Evolutionary conservation across 2,113 vertebrate species (phyloP), one percentile per base, ranked within the genome.

Genomic region (Sinocyclocheilus maitianheensis): DNA sequence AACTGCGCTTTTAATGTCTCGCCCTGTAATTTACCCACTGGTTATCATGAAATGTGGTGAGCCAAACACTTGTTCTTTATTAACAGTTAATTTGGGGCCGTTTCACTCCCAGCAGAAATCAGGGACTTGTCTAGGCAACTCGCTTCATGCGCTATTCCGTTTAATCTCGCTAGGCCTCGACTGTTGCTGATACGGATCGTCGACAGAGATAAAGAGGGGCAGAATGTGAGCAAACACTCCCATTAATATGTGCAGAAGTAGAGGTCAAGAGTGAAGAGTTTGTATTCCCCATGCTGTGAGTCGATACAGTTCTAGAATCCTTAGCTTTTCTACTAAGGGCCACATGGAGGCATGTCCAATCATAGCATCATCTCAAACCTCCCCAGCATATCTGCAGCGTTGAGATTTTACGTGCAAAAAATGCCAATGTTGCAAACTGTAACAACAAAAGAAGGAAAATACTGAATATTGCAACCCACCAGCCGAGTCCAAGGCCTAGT

Each of bases 291-390:
- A n/a, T 43, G 79, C 79, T 34, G 81, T 10, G 80, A 65, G 63
- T 81, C 24, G 1, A 71, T 55, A 37, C 46, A 71, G 46, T 55
- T 83, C 63, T 83, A 34, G 10, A 83, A 51, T 55, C 46, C 3
- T 69, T 67, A 4, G 58, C 60, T 46, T 43, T 81, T 81, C n/a
- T 14, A 26, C 43, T 51, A 34, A 51, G 43, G 74, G 12, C 40
- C 72, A 51, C 72, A 83, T 71, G 43, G 43, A 71, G 80, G 80
- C 46, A 83, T 83, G 65, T 55, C 81, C 46, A 71, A 71, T 71
- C 80, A 69, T 69, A 30, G 14, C 43, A 69, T 82, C 40, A 34
- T 20, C 24, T 82, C 46, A 48, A 69, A 82, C 2, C 62, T 69
- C 80, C 18, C 14, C n/a, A 22, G n/a, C 26, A 69, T 51, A 69